phyloP scores from a whole-genome alignment of 2,113 vertebrate genomes.

The Dunckerocampus dactyliophorus region DNA sequence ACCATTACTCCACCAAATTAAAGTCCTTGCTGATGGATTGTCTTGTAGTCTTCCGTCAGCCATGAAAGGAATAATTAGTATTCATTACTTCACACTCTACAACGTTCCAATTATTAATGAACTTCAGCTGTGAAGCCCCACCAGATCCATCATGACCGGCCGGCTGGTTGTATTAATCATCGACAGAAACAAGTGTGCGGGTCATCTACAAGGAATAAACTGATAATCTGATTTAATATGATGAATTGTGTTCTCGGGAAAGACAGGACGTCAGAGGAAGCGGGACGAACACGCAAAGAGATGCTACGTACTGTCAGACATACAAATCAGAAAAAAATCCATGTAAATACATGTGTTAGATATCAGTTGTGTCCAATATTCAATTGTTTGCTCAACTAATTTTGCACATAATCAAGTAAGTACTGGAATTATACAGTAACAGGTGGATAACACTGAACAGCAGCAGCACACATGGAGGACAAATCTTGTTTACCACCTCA shows the following conservation, averaged over 20 bases:
- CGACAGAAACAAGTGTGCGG: conserved; percentile 71
- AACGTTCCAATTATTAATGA: conserved; percentile 99
- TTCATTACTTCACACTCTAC: conserved; percentile 99
- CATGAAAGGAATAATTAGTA: conserved; percentile 99
- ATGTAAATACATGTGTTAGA: conserved; percentile 41
- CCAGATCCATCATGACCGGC: conserved; percentile 89
- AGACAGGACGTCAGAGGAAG: conserved; percentile 48
- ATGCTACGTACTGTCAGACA: conserved; percentile 46
- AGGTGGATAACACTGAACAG: neutral
- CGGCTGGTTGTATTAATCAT: conserved; percentile 82
- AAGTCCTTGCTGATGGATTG: conserved; percentile 98
- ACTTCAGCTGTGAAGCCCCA: conserved; percentile 89
- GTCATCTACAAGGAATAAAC: conserved; percentile 74
- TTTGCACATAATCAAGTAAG: neutral
- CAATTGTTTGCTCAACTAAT: conserved; percentile 23
- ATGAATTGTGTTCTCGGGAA: conserved; percentile 63
- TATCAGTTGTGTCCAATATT: conserved; percentile 39
- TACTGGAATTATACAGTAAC: no score
- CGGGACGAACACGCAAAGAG: conserved; percentile 31
- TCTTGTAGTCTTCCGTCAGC: conserved; percentile 91
- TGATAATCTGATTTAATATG: conserved; percentile 72
- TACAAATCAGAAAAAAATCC: conserved; percentile 38
- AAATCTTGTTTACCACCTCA: neutral
- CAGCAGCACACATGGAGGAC: neutral
- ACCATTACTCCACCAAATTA: conserved; percentile 99